These are phyloP conservation scores for Pitangus sulphuratus DNA, from an alignment of 2,797 vertebrate genomes.

Conservation along the genomic window DNA sequence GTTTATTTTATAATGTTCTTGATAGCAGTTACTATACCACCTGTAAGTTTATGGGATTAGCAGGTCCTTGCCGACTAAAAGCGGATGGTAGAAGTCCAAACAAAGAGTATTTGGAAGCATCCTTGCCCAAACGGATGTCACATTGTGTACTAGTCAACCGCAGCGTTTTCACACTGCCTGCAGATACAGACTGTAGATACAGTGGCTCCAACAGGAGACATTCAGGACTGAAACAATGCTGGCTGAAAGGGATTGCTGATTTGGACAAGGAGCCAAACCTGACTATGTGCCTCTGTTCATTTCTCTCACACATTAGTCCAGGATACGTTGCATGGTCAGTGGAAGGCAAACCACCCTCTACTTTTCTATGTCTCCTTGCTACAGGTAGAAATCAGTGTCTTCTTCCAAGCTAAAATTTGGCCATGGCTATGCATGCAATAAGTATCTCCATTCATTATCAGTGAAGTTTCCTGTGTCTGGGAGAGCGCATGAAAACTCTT, in stretches of 20 bases:
- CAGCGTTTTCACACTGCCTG: neutral
- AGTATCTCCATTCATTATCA: neutral
- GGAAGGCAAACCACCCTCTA: neutral
- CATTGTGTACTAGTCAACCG: neutral
- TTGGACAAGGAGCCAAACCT: neutral
- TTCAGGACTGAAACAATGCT: neutral
- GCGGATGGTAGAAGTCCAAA: neutral
- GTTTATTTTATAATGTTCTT: neutral
- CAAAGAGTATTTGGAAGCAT: neutral
- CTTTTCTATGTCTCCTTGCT: neutral
- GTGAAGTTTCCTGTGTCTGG: neutral
- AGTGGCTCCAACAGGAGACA: neutral
- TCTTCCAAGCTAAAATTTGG: neutral
- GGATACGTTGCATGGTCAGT: neutral
- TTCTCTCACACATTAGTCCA: neutral
- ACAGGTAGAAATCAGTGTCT: neutral
- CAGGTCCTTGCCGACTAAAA: neutral
- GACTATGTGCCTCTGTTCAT: neutral
- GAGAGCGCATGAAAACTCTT: neutral
- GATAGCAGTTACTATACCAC: neutral
- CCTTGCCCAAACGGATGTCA: neutral
- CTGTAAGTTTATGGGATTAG: neutral
- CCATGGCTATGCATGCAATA: neutral
- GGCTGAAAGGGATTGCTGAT: neutral
- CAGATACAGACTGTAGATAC: neutral